These are phyloP conservation scores for Tetranychus cinnabarinus DNA, from an alignment of 1,140 invertebrate species.

Conservation along the genomic window DNA sequence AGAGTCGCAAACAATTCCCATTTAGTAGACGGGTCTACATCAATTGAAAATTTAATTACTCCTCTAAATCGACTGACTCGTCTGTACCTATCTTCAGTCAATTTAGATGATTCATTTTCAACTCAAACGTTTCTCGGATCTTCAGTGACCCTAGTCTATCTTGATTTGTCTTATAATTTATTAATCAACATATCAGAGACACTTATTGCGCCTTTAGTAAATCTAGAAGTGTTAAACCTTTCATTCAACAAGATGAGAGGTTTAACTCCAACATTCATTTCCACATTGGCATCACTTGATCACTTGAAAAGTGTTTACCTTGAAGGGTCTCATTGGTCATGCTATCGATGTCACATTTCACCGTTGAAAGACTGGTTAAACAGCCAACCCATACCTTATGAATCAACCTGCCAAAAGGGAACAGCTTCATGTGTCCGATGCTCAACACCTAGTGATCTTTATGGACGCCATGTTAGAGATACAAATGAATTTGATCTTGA, in stretches of 20 bases:
- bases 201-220: constrained; percentile 25
- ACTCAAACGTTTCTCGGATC: not conserved
- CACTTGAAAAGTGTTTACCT: constrained; percentile 16
- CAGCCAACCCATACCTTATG: constrained; percentile 10
- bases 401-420: constrained; percentile 18
- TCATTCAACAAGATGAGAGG: constrained; percentile 4
- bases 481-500: constrained; percentile 10
- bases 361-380: constrained; percentile 18
- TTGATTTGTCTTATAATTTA: constrained; percentile 22
- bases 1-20: constrained; percentile 22
- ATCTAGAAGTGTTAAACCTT: constrained; percentile 1
- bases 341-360: constrained; percentile 32
- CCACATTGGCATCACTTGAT: not conserved
- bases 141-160: constrained; percentile 4
- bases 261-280: not conserved
- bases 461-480: constrained; percentile 9
- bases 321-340: constrained; percentile 37
- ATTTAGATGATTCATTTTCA: not conserved
- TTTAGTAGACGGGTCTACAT: not conserved
- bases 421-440: constrained; percentile 16
- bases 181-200: constrained; percentile 29
- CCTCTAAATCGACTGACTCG: not conserved
- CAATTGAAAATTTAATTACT: not conserved
- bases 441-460: constrained; percentile 9
- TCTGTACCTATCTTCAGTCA: not conserved